Percentiles rank a stretch among this genome's conserved stretches.
Conservation (phyloP, 1,140 invertebrate species). For the Rhagoletis zephyria region DNA sequence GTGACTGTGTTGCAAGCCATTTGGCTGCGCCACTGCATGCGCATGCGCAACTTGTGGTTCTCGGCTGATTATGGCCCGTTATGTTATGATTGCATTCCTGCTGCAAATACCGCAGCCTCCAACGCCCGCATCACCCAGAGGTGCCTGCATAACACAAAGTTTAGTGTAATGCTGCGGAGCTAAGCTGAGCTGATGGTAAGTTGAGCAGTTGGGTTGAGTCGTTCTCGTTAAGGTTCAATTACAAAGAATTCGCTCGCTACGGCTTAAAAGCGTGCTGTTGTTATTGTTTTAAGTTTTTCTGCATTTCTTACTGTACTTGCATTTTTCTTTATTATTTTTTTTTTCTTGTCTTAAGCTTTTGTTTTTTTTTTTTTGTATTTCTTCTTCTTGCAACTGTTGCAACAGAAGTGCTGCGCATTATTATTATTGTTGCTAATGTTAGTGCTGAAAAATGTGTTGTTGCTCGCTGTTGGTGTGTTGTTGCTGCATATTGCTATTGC, state of each 20-base stretch:
- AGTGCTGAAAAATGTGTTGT: not conserved
- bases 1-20: not conserved
- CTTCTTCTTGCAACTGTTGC: not conserved
- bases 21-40: not conserved
- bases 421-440: conserved; percentile 31
- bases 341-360: not conserved
- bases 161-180: not conserved
- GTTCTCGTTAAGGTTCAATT: conserved; percentile 48
- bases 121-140: not conserved
- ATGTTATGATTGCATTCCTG: conserved; percentile 47
- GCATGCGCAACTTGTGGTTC: not conserved
- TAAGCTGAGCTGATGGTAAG: not conserved
- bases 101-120: not conserved
- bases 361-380: not conserved
- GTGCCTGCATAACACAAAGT: not conserved
- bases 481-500: too few relatives aligned
- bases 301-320: not conserved
- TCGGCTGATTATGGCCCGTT: conserved; percentile 36
- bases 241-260: not conserved
- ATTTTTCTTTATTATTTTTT: not conserved
- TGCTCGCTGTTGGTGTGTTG: not conserved
- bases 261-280: not conserved
- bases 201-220: not conserved
- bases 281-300: not conserved
- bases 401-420: conserved; percentile 41